phyloP scores from a whole-genome alignment of 2,113 vertebrate genomes.

The Prolemur simus region DNA sequence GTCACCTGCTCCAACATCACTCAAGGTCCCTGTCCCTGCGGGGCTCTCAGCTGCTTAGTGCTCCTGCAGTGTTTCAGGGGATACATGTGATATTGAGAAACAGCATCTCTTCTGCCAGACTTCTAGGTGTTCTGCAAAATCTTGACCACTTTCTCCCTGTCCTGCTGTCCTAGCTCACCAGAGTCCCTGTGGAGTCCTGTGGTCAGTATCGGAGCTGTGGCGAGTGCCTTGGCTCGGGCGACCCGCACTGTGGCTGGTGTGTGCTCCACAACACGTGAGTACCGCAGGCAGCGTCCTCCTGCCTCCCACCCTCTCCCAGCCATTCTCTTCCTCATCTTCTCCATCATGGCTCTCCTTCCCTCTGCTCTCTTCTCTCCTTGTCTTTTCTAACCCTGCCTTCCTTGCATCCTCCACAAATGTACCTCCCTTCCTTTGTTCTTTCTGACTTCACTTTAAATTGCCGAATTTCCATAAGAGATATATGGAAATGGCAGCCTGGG shows the following conservation, averaged over 20 bases:
- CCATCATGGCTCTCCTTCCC: background rate
- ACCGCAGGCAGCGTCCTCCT: background rate
- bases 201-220: slow-evolving; percentile 93
- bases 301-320: accelerated
- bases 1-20: background rate
- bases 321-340: background rate
- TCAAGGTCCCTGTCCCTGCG: background rate
- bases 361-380: background rate
- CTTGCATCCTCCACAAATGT: background rate
- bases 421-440: background rate
- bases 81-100: background rate
- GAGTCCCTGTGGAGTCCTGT: slow-evolving; percentile 96
- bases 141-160: slow-evolving; percentile 63
- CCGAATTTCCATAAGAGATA: background rate
- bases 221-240: slow-evolving; percentile 94
- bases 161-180: slow-evolving; percentile 88
- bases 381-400: background rate
- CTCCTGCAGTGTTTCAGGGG: background rate
- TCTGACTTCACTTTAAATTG: background rate
- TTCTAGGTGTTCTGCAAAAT: background rate
- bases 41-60: background rate
- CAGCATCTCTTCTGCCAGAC: background rate
- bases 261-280: slow-evolving; percentile 98
- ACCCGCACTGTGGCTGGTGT: slow-evolving; percentile 99
- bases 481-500: background rate